phyloP scores from a whole-genome alignment of 2,888 invertebrate genomes.

The Anagyrus pseudococci region DNA sequence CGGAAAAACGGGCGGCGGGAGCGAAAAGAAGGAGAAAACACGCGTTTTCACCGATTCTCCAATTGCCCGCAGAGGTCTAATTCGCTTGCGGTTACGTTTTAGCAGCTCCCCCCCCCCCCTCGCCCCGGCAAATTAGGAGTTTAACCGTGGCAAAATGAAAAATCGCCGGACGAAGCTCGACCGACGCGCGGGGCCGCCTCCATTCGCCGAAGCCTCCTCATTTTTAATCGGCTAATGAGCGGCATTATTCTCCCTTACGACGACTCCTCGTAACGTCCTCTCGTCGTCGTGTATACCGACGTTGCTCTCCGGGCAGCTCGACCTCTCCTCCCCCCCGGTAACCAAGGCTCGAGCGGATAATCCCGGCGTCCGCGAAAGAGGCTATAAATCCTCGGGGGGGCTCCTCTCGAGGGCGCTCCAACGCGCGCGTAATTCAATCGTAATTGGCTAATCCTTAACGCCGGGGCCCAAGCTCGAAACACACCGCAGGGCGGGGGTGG shows the following conservation, averaged over 20 bases:
- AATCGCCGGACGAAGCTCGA: neutral
- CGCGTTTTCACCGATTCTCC: too few relatives aligned
- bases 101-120: too few relatives aligned
- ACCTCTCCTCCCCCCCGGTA: too few relatives aligned
- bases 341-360: too few relatives aligned
- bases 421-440: constrained; percentile 56
- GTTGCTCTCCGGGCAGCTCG: too few relatives aligned
- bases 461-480: too few relatives aligned
- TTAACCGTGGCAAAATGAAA: constrained; percentile 25
- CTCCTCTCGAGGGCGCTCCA: constrained; percentile 34
- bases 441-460: constrained; percentile 61
- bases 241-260: constrained; percentile 31
- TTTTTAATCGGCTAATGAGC: constrained; percentile 33
- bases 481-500: too few relatives aligned
- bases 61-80: too few relatives aligned
- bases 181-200: constrained; percentile 7
- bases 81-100: too few relatives aligned
- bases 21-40: too few relatives aligned
- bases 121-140: too few relatives aligned
- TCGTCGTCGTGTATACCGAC: neutral
- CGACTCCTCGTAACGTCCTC: neutral
- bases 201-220: constrained; percentile 4
- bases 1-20: too few relatives aligned
- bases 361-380: constrained; percentile 30
- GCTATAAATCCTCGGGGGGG: constrained; percentile 42